Base-by-base conservation (phyloP, 2,113 vertebrate species). In the Nannospalax galili region DNA sequence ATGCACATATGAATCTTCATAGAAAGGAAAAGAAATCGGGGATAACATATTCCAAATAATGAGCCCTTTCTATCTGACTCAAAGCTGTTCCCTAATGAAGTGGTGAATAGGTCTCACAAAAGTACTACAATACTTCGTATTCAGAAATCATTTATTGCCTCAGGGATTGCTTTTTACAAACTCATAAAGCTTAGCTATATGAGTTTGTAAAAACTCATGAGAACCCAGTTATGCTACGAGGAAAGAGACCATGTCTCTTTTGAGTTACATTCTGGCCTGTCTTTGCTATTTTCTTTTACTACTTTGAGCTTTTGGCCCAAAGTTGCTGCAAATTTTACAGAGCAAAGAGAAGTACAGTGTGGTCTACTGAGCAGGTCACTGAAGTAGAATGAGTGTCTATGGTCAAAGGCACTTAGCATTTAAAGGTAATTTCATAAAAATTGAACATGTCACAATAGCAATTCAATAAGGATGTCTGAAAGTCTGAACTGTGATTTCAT, bases 361-460 rank as follows among this genome's bases (percentile, higher is more conserved):
- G 88, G 91, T 82, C 95, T 94, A 48, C 80, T 6, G 81, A 93
- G 45, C 90, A 88, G 88, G 91, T 90, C 62, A 74, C 87, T 28
- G 90, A 40, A 30, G 89, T 56, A 52, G 81, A 84, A 35, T 42
- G n/a, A 86, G 77, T 92, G 64, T 78, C 88, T 80, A 11, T 4
- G 65, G 84, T 89, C 88, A 81, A 80, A 95, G 92, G 37, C 84
- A 94, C 40, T 95, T 92, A 89, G 79, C 86, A 42, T 95, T 92
- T 91, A 94, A 93, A 91, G 87, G 74, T 70, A 64, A 92, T 81
- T 95, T 91, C 94, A 94, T 95, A 90, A 90, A 95, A 79, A 85
- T 80, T 81, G 70, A 91, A 92, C 95, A 95, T 84, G n/a, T n/a
- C 91, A 96, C 88, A 40, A n/a, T 40, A 52, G 64, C n/a, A 75